Conservation (phyloP, 2,888 invertebrate genomes). For the Idaea aversata region DNA sequence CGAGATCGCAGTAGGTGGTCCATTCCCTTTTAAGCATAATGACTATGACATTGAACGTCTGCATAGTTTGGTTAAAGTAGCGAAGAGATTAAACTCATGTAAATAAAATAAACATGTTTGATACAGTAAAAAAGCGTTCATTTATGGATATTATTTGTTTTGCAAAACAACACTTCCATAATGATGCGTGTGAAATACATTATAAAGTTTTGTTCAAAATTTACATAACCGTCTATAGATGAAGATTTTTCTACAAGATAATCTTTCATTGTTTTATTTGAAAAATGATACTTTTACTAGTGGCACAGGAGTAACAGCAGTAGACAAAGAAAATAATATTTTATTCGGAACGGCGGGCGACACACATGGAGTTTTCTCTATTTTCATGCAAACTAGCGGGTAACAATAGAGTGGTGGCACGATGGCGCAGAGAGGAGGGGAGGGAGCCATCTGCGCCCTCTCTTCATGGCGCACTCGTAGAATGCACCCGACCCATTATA, state of each 20-base stretch:
- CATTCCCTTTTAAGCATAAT: not conserved
- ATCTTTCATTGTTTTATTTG: conserved; percentile 55
- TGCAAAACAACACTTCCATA: conserved; percentile 3
- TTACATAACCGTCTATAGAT: conserved; percentile 41
- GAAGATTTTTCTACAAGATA: conserved; percentile 40
- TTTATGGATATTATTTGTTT: not conserved
- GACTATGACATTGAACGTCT: not conserved
- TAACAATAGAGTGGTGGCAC: conserved; percentile 60
- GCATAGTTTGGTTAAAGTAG: not conserved
- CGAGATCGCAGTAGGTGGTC: not conserved
- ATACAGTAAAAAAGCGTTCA: not conserved
- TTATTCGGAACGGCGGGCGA: conserved; percentile 68
- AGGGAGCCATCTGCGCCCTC: conserved; percentile 50
- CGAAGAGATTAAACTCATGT: not conserved
- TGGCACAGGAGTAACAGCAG: conserved; percentile 59
- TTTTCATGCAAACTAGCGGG: conserved; percentile 72
- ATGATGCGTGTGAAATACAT: conserved; percentile 21
- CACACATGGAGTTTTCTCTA: conserved; percentile 71
- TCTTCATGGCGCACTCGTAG: conserved; percentile 53
- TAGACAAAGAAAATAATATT: conserved; percentile 71
- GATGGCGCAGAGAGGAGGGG: conserved; percentile 38
- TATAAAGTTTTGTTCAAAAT: conserved; percentile 21
- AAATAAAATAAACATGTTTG: not conserved
- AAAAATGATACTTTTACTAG: conserved; percentile 63
- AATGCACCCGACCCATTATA: conserved; percentile 47